These are phyloP conservation scores for Scomber scombrus DNA, from an alignment of 2,113 vertebrate species.

Conservation along the genomic window DNA sequence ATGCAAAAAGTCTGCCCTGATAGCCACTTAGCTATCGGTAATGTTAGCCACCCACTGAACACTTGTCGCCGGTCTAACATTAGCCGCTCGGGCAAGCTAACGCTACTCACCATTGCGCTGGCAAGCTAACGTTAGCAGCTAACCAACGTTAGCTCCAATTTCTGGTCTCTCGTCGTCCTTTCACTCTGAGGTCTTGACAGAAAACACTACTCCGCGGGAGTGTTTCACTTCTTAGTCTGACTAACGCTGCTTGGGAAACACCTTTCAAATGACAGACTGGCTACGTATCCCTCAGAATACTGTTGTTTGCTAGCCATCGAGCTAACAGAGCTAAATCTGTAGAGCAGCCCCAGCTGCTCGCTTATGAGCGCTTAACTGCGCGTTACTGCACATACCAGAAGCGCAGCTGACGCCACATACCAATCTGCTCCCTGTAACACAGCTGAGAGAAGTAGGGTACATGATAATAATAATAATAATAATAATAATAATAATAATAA, in stretches of 20 bases:
- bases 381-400: constrained; percentile 47
- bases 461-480: background rate
- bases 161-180: constrained; percentile 36
- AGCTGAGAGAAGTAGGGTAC: background rate
- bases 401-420: constrained; percentile 47
- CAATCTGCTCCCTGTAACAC: background rate
- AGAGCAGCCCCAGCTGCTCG: constrained; percentile 46
- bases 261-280: background rate
- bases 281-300: background rate
- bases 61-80: constrained; percentile 39
- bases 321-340: constrained; percentile 4
- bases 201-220: constrained; percentile 13
- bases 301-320: constrained; percentile 32
- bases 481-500: background rate
- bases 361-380: constrained; percentile 57
- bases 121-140: constrained; percentile 76
- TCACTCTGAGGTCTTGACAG: background rate
- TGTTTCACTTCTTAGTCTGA: background rate
- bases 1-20: background rate
- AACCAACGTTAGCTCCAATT: constrained; percentile 71
- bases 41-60: constrained; percentile 49
- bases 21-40: background rate
- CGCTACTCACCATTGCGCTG: constrained; percentile 77
- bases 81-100: constrained; percentile 44
- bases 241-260: background rate